Evolutionary conservation across 2,797 vertebrate species (phyloP), one percentile per base, ranked within the genome.

Genomic region (Phataginus tetradactyla): DNA sequence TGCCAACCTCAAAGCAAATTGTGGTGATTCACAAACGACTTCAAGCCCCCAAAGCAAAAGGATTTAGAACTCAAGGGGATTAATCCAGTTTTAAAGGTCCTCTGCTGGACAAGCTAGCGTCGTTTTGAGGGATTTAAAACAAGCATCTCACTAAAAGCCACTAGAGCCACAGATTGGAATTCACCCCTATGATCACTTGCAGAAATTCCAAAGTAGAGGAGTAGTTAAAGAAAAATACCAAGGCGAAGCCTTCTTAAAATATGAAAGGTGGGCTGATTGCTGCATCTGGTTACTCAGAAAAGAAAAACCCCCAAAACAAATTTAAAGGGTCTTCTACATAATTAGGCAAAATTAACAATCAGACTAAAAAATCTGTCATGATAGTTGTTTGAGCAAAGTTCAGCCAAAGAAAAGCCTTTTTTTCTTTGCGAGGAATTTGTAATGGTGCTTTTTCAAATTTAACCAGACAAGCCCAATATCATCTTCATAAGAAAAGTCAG

Each of bases 251-350:
- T 95, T 64, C 66, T 85, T 86, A 78, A 39, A 61, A 91, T 93
- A 95, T 94, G 95, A 93, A 97, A 96, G 79, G 83, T 66, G 78
- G 45, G 61, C 75, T 91, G 96, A 96, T 95, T 91, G 94, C 89
- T 32, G 78, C 69, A n/a, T 61, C 25, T 51, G 72, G 63, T 84
- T 84, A 91, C 61, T 86, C 32, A 61, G 55, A 80, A 78, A 69
- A 83, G 59, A 91, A 91, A 83, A 93, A 68, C 1, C 75, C 80
- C 71, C 55, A 49, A 91, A 95, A 95, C 55, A 90, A 95, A 81
- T 39, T 49, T 59, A 77, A 94, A 97, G 72, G 92, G 32, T 23
- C 87, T 81, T 68, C 37, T 59, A 37, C 15, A 34, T 84, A 77
- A 96, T 84, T 74, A 66, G 13, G 23, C 83, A 84, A 45, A 95